Evolutionary conservation across 64 coral and sea anemone species (phyloP).

Genomic region (Montipora cactus): DNA sequence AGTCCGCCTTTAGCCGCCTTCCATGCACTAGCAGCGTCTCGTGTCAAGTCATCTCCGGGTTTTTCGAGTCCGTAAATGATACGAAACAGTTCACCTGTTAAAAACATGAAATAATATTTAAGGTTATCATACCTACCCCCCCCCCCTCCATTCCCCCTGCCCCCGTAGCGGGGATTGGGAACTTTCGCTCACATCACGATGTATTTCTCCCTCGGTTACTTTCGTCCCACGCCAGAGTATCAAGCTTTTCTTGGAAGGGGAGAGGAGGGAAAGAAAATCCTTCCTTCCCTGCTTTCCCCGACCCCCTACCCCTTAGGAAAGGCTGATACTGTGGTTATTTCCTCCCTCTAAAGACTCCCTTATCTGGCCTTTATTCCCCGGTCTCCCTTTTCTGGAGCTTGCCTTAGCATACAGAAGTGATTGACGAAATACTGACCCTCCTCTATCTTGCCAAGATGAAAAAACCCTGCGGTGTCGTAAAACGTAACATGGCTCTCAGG

Average conservation of each 20-base stretch:
- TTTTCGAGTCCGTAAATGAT: conserved; percentile 61
- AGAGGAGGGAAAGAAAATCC: too few relatives aligned
- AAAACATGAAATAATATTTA: neutral
- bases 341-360: too few relatives aligned
- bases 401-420: neutral
- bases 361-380: too few relatives aligned
- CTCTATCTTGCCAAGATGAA: conserved; percentile 46
- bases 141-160: neutral
- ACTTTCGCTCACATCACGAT: too few relatives aligned
- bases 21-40: neutral
- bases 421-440: neutral
- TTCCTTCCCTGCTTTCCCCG: too few relatives aligned
- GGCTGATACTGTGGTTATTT: too few relatives aligned
- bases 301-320: too few relatives aligned
- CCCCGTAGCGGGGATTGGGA: too few relatives aligned
- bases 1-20: conserved; percentile 35
- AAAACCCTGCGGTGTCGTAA: conserved; percentile 82
- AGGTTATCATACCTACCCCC: neutral
- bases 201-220: too few relatives aligned
- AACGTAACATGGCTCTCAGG: conserved; percentile 41
- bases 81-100: conserved; percentile 63
- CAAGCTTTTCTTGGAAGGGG: too few relatives aligned
- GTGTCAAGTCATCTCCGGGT: conserved; percentile 34
- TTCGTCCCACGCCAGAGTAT: too few relatives aligned
- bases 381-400: neutral